phyloP scores from a whole-genome alignment of 2,113 vertebrate genomes.

The Holacanthus passer region DNA sequence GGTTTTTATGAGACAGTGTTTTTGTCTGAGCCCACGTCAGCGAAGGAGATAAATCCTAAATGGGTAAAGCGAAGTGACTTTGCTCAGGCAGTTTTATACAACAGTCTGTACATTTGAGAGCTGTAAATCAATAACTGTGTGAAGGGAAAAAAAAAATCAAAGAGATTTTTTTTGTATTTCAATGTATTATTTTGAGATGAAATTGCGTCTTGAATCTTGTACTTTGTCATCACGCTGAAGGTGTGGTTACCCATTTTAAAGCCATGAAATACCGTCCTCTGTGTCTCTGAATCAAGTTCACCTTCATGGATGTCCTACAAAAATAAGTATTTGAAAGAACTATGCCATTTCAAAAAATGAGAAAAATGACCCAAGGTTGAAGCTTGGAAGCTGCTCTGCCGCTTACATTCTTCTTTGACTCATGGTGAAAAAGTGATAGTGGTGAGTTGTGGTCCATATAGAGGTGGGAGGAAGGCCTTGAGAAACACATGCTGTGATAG shows the following conservation, averaged over 20 bases:
- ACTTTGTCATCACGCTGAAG: no score
- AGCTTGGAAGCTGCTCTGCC: background rate
- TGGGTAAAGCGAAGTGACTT: constrained; percentile 73
- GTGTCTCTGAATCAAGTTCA: constrained; percentile 20
- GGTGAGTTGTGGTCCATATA: background rate
- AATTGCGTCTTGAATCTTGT: constrained; percentile 41
- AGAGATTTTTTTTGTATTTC: constrained; percentile 21
- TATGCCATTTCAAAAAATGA: constrained; percentile 31
- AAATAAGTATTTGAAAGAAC: constrained; percentile 41
- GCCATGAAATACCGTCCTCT: constrained; percentile 16
- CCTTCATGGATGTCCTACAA: constrained; percentile 30
- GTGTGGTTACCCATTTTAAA: constrained; percentile 29
- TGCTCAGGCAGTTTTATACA: constrained; percentile 62
- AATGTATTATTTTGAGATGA: constrained; percentile 4
- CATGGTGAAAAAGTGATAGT: background rate
- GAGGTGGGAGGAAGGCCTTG: constrained; percentile 12
- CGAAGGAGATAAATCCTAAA: constrained; percentile 70
- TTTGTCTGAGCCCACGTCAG: constrained; percentile 47
- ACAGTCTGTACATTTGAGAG: constrained; percentile 38
- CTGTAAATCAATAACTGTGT: constrained; percentile 56
- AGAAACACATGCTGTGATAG: background rate
- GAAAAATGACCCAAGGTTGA: constrained; percentile 19
- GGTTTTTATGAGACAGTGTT: constrained; percentile 67
- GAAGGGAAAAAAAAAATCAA: background rate
- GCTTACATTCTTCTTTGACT: constrained; percentile 11